A percentile compares a stretch with the other conserved stretches of the same genome.
Conservation (phyloP, 2,888 invertebrate genomes). For the Erynnis tages region DNA sequence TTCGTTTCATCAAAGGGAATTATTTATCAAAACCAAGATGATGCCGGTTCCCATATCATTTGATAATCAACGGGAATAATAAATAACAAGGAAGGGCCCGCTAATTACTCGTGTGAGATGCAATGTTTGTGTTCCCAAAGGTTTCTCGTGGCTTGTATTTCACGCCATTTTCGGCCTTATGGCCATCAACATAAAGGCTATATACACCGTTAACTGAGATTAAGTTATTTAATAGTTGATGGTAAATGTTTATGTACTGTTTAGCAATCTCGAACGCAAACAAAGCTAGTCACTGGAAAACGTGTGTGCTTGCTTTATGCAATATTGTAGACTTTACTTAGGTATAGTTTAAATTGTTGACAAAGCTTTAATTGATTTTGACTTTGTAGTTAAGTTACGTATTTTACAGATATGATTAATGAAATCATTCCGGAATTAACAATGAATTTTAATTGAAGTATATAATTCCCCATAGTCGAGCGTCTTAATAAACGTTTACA, state of each 20-base stretch:
- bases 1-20: slow-evolving; percentile 4
- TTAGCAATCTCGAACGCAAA: not conserved
- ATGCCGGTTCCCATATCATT: slow-evolving; percentile 28
- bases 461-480: no score
- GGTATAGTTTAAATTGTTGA: no score
- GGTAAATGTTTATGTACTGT: not conserved
- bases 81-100: slow-evolving; percentile 29
- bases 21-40: slow-evolving; percentile 10
- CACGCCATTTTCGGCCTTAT: not conserved
- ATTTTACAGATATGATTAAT: no score
- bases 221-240: not conserved
- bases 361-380: no score
- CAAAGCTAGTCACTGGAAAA: not conserved
- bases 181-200: not conserved
- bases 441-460: no score
- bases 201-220: not conserved
- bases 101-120: slow-evolving; percentile 8
- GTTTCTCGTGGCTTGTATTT: not conserved
- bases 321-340: no score
- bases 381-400: no score
- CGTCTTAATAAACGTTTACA: no score
- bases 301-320: not conserved
- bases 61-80: slow-evolving; percentile 34
- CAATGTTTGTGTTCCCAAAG: slow-evolving; percentile 8
- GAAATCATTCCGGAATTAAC: no score